A percentile compares a stretch with the other conserved stretches of the same genome.
Evolutionary conservation across 2,797 vertebrate genomes (phyloP).

Genomic region (Anisognathus igniventris): DNA sequence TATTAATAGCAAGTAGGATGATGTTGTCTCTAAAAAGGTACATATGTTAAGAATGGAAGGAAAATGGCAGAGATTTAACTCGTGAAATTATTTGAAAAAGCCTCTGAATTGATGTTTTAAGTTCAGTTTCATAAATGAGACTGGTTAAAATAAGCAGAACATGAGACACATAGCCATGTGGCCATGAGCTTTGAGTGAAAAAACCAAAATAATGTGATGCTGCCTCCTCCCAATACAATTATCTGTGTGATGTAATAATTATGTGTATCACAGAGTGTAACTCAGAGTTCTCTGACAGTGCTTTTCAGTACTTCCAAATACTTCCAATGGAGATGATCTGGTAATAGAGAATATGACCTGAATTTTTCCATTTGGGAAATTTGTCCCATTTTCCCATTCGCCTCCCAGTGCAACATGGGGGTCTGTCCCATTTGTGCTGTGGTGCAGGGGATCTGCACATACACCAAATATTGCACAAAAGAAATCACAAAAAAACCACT

Average conservation of each 20-base stretch:
- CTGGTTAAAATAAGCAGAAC: background rate
- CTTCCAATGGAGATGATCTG: background rate
- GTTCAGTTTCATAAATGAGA: background rate
- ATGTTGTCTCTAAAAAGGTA: background rate
- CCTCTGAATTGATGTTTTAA: background rate
- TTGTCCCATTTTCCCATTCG: no score
- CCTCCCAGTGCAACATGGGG: background rate
- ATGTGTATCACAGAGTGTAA: background rate
- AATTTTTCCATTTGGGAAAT: background rate
- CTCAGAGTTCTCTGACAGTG: background rate
- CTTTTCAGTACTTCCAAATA: background rate
- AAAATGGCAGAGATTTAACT: background rate
- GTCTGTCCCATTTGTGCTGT: background rate
- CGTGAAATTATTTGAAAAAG: background rate
- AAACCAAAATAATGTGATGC: background rate
- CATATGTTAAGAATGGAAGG: background rate
- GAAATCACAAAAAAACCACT: accelerated
- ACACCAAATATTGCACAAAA: accelerated
- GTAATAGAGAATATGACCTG: background rate
- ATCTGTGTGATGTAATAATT: background rate
- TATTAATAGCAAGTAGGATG: background rate
- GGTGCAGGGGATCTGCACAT: background rate
- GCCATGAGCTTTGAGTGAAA: background rate
- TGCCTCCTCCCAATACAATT: background rate
- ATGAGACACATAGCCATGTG: background rate